Percentiles rank a stretch among this genome's conserved stretches.
Conservation (phyloP, 2,888 invertebrate genomes). For the Cryptocheilus praepositus region DNA sequence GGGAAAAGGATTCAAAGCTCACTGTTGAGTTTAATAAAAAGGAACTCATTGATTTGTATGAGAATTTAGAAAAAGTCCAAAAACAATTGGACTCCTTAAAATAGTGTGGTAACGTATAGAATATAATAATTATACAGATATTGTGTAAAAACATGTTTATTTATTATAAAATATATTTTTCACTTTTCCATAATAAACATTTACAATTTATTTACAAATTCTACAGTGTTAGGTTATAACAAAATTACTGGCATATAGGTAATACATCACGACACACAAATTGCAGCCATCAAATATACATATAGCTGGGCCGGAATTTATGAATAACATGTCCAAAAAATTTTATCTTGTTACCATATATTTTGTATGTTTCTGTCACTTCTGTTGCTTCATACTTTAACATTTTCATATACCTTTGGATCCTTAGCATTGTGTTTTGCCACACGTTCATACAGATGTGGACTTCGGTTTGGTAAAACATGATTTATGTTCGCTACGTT, state of each 20-base stretch:
- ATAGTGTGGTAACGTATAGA: constrained; percentile 37
- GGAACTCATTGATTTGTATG: constrained; percentile 60
- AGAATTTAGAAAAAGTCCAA: constrained; percentile 68
- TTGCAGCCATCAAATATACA: too few species aligned
- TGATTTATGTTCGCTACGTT: constrained; percentile 32
- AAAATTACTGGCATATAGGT: background rate
- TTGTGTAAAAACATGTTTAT: constrained; percentile 12
- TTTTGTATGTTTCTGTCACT: background rate
- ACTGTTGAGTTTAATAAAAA: constrained; percentile 66
- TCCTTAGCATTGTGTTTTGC: constrained; percentile 30
- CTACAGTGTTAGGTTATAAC: background rate
- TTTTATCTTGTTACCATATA: background rate
- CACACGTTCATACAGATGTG: constrained; percentile 53
- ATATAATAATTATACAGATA: background rate
- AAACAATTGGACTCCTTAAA: constrained; percentile 66
- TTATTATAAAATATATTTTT: constrained; percentile 37
- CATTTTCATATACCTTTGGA: constrained; percentile 51
- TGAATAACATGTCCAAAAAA: too few species aligned
- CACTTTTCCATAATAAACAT: constrained; percentile 16
- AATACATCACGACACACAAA: background rate
- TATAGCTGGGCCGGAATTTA: too few species aligned
- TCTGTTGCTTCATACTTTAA: constrained; percentile 22
- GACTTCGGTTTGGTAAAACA: constrained; percentile 61
- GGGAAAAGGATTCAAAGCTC: constrained; percentile 53
- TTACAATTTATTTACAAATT: constrained; percentile 22